Percentiles rank a stretch among this genome's conserved stretches.
Evolutionary conservation across 1,140 invertebrate genomes (phyloP).

Genomic region (Drosophila novamexicana): DNA sequence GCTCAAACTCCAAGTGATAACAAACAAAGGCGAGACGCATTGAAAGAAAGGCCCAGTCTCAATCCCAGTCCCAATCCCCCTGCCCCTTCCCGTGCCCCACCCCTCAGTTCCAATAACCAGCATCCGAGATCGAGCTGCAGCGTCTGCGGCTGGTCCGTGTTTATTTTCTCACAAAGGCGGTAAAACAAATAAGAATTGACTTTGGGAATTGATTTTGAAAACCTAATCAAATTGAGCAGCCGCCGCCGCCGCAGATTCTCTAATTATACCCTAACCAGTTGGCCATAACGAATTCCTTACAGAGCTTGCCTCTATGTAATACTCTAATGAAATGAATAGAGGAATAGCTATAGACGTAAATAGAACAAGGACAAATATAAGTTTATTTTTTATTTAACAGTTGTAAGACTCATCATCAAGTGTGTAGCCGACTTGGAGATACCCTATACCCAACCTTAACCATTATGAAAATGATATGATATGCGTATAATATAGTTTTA

Average conservation of each 20-base stretch:
- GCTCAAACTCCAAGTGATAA: conserved; percentile 74
- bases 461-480: too few relatives aligned
- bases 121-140: conserved; percentile 3
- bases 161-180: conserved; percentile 76
- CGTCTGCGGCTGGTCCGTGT: conserved; percentile 46
- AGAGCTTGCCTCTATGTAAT: not conserved
- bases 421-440: too few relatives aligned
- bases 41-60: conserved; percentile 58
- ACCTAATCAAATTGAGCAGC: conserved; percentile 73
- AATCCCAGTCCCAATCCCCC: not conserved
- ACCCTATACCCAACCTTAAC: too few relatives aligned
- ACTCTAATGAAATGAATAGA: too few relatives aligned
- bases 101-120: conserved; percentile 10
- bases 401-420: too few relatives aligned
- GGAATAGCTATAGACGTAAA: too few relatives aligned
- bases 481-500: too few relatives aligned
- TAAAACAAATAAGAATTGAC: conserved; percentile 67
- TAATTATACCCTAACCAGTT: conserved; percentile 15
- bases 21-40: conserved; percentile 78
- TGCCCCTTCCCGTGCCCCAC: not conserved
- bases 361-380: too few relatives aligned
- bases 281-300: not conserved
- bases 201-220: conserved; percentile 74
- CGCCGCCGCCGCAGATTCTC: conserved; percentile 9
- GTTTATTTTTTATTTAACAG: too few relatives aligned